Conservation (phyloP, 2,797 vertebrate genomes). For the Notoglanidium macrostoma region DNA sequence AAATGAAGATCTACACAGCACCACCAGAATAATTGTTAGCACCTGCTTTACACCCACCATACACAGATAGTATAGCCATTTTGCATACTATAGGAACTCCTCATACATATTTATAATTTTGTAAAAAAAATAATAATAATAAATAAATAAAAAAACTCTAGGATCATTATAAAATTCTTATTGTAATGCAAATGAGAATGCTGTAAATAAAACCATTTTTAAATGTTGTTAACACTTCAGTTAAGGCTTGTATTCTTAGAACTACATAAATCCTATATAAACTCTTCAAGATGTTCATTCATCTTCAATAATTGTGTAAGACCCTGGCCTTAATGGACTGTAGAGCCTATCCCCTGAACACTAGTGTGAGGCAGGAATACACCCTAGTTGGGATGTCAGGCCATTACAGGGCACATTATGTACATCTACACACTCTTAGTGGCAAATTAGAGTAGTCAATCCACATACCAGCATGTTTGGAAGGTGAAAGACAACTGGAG, state of each 20-base stretch:
- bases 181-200: neutral
- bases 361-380: neutral
- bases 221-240: neutral
- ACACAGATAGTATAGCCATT: neutral
- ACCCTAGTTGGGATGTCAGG: neutral
- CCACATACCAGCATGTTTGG: neutral
- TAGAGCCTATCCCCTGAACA: neutral
- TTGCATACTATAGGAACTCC: neutral
- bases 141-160: neutral
- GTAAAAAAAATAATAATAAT: neutral
- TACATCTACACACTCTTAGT: neutral
- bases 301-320: neutral
- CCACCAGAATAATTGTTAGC: neutral
- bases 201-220: neutral
- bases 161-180: neutral
- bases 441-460: neutral
- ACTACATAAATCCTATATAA: neutral
- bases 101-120: neutral
- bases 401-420: neutral
- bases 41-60: neutral
- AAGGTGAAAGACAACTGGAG: neutral
- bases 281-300: neutral
- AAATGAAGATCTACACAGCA: constrained; percentile 5
- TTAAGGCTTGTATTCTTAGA: neutral
- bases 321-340: neutral